These are phyloP conservation scores for Ageneiosus marmoratus DNA, from an alignment of 2,113 vertebrate species.

Conservation along the genomic window DNA sequence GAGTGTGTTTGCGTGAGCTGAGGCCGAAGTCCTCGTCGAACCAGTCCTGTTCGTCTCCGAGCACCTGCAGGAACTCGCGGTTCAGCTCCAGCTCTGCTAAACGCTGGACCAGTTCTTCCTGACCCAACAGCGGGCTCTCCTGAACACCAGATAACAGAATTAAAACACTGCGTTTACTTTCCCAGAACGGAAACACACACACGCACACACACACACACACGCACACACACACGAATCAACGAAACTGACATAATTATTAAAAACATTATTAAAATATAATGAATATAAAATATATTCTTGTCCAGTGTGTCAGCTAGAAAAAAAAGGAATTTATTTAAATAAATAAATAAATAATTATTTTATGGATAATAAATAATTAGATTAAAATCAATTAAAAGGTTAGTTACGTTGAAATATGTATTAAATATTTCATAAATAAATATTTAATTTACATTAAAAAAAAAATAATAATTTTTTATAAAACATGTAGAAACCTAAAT, in stretches of 20 bases:
- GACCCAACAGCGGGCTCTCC: constrained; percentile 90
- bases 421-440: too few species aligned
- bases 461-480: too few species aligned
- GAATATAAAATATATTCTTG: background rate
- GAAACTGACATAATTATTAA: background rate
- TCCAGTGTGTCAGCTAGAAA: too few species aligned
- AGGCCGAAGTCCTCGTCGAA: constrained; percentile 98
- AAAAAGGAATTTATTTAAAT: background rate
- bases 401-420: too few species aligned
- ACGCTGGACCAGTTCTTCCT: constrained; percentile 90
- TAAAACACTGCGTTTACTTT: background rate
- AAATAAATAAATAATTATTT: too few species aligned
- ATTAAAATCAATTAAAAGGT: too few species aligned
- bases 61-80: constrained; percentile 80
- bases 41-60: constrained; percentile 96
- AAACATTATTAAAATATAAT: background rate
- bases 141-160: constrained; percentile 43
- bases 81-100: constrained; percentile 90
- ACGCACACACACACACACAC: background rate
- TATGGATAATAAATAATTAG: too few species aligned
- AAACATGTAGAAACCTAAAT: too few species aligned
- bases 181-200: background rate
- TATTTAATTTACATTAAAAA: too few species aligned
- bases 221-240: background rate
- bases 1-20: constrained; percentile 78